A percentile compares a stretch with the other conserved stretches of the same genome.
Conservation (phyloP, 1,140 invertebrate genomes). For the Lerema accius region DNA sequence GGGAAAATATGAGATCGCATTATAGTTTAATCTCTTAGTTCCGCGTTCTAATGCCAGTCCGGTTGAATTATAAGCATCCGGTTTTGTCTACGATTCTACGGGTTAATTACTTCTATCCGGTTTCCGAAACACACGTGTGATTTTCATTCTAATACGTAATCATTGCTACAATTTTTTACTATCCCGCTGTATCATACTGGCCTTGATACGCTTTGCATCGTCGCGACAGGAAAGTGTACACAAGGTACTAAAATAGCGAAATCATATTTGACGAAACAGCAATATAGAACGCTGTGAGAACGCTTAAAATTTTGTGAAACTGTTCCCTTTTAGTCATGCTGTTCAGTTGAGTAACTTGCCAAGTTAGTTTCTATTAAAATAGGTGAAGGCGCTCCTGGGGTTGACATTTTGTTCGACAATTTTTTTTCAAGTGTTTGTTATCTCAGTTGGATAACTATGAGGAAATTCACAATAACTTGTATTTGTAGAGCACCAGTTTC, state of each 20-base stretch:
- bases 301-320: conserved; percentile 44
- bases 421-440: conserved; percentile 25
- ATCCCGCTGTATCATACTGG: conserved; percentile 53
- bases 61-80: too few species aligned
- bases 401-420: conserved; percentile 4
- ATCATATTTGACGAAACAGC: conserved; percentile 58
- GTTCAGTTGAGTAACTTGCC: conserved; percentile 50
- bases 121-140: conserved; percentile 54
- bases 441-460: conserved; percentile 11
- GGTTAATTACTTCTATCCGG: conserved; percentile 42
- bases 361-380: conserved; percentile 49
- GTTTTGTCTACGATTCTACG: conserved; percentile 39
- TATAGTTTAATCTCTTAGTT: too few species aligned
- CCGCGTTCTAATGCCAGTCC: too few species aligned
- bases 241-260: conserved; percentile 40
- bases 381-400: conserved; percentile 42
- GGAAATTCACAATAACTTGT: not conserved
- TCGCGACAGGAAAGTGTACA: conserved; percentile 50
- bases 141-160: conserved; percentile 61
- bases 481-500: not conserved
- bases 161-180: conserved; percentile 53
- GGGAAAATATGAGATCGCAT: too few species aligned
- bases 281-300: conserved; percentile 43
- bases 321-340: conserved; percentile 54
- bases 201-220: conserved; percentile 59